Percentiles rank a stretch among this genome's conserved stretches.
Conservation (phyloP, 2,888 invertebrate genomes). For the Drosophila mimica region DNA sequence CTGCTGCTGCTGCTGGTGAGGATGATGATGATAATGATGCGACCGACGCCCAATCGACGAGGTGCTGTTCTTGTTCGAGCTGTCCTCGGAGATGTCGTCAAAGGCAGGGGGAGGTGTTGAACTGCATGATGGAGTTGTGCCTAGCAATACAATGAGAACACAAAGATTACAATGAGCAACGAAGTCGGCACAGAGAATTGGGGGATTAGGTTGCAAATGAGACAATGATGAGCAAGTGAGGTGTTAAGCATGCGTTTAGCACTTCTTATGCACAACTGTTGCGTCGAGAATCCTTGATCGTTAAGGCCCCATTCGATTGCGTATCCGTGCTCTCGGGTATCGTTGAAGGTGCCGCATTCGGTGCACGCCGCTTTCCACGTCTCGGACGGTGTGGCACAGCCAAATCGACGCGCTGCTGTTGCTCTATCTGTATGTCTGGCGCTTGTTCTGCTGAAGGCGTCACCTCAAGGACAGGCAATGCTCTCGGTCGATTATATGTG, state of each 20-base stretch:
- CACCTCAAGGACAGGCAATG: slow-evolving; percentile 48
- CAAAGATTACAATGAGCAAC: slow-evolving; percentile 52
- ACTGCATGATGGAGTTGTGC: slow-evolving; percentile 90
- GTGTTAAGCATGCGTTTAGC: slow-evolving; percentile 27
- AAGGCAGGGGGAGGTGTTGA: slow-evolving; percentile 97
- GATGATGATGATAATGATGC: slow-evolving; percentile 67
- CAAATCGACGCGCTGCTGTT: neutral
- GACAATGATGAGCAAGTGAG: slow-evolving; percentile 29
- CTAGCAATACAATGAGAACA: slow-evolving; percentile 85
- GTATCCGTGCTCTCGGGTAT: slow-evolving; percentile 72
- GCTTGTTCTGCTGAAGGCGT: neutral
- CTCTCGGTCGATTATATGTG: slow-evolving; percentile 39
- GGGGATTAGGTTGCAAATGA: slow-evolving; percentile 6
- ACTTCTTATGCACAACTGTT: slow-evolving; percentile 49
- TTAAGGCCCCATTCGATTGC: slow-evolving; percentile 26
- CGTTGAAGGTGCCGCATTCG: slow-evolving; percentile 67
- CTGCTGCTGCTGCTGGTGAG: slow-evolving; percentile 45
- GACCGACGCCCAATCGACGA: slow-evolving; percentile 81
- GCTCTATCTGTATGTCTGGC: neutral
- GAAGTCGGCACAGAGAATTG: slow-evolving; percentile 4
- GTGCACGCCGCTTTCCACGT: slow-evolving; percentile 61
- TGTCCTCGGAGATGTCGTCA: slow-evolving; percentile 89
- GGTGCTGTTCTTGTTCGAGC: slow-evolving; percentile 84
- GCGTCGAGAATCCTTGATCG: slow-evolving; percentile 43
- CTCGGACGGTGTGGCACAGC: slow-evolving; percentile 31